Evolutionary conservation across 2,888 invertebrate species (phyloP).

Genomic region (Yponomeuta plumbellus): DNA sequence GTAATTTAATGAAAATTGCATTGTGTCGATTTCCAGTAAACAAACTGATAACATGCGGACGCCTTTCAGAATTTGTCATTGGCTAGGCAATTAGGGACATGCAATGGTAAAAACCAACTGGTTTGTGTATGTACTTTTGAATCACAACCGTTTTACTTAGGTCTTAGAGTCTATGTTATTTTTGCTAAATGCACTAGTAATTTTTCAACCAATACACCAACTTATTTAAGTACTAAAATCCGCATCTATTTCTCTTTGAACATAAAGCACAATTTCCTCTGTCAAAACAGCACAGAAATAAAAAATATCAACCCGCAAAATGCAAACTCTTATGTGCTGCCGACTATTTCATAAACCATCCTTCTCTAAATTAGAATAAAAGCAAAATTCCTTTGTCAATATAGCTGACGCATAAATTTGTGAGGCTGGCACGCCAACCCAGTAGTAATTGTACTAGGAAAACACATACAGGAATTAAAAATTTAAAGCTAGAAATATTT

Average conservation of each 20-base stretch:
- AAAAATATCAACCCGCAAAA: no score
- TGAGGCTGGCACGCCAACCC: not conserved
- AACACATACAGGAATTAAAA: not conserved
- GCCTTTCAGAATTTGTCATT: conserved; percentile 1
- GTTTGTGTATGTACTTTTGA: not conserved
- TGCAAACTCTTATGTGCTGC: no score
- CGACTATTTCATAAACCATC: not conserved
- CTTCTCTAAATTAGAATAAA: not conserved
- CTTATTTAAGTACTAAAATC: not conserved
- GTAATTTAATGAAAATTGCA: not conserved
- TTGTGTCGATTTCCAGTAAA: not conserved
- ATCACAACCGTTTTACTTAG: not conserved
- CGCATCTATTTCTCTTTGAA: no score
- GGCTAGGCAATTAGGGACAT: not conserved
- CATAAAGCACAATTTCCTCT: no score
- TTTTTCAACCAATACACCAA: not conserved
- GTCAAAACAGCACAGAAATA: no score
- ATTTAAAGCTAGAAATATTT: not conserved
- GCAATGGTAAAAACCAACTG: not conserved
- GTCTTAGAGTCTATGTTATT: not conserved
- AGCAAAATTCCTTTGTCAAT: not conserved
- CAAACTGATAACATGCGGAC: not conserved
- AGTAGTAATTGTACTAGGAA: not conserved
- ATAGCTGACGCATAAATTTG: not conserved
- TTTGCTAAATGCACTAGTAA: not conserved